Conservation (phyloP, 2,113 vertebrate species). For the Sturnira hondurensis region DNA sequence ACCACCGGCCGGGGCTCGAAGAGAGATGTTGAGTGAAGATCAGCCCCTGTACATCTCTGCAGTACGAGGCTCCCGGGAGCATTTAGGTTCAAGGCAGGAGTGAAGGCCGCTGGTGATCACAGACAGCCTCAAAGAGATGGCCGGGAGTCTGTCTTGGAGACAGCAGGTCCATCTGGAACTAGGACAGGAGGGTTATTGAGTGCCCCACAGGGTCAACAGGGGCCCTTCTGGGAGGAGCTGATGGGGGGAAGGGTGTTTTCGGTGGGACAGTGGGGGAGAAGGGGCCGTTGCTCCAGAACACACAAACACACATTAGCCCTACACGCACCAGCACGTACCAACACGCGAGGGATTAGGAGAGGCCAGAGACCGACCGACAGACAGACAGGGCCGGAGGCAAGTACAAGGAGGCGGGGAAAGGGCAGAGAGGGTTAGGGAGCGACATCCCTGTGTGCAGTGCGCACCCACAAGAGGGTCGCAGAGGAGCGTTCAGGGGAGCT, state of each 20-base stretch:
- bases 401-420: neutral
- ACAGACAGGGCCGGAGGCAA: neutral
- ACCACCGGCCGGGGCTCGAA: no score
- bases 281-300: neutral
- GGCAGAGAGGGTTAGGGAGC: neutral
- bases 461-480: neutral
- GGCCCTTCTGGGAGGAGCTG: neutral
- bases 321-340: neutral
- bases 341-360: neutral
- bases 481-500: accelerated
- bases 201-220: neutral
- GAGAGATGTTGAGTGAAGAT: accelerated
- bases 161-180: neutral
- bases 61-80: neutral
- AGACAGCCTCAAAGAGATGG: neutral
- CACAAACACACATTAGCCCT: no score
- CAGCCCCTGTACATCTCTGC: neutral
- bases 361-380: neutral
- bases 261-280: neutral
- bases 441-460: neutral
- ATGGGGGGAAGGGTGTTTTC: no score
- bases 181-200: neutral
- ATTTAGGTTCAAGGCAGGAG: neutral
- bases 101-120: neutral
- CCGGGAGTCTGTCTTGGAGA: neutral